These are phyloP conservation scores for Macropis europaea DNA, from an alignment of 2,888 invertebrate species.

Conservation along the genomic window DNA sequence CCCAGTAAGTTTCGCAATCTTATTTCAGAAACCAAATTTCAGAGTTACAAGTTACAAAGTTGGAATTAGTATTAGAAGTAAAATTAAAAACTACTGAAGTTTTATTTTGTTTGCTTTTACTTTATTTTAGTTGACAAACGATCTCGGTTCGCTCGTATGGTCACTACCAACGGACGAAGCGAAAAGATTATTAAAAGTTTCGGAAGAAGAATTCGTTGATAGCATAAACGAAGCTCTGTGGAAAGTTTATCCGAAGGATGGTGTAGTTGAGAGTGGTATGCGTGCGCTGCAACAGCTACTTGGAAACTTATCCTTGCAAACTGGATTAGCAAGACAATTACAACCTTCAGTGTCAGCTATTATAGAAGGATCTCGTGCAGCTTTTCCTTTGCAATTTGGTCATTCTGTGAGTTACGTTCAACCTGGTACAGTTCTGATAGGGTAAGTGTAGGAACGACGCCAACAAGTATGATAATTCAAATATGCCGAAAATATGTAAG, in stretches of 20 bases:
- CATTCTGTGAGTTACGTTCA: conserved; percentile 93
- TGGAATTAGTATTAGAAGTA: not conserved
- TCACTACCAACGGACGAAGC: conserved; percentile 89
- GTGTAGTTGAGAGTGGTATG: conserved; percentile 82
- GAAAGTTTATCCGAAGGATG: conserved; percentile 83
- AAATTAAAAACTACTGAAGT: not conserved
- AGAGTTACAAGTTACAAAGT: too few species aligned
- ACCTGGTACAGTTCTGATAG: conserved; percentile 91
- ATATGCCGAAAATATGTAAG: too few species aligned
- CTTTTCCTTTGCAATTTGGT: conserved; percentile 95
- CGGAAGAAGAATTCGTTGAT: conserved; percentile 92
- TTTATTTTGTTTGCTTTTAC: conserved; percentile 2
- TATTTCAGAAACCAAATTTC: too few species aligned
- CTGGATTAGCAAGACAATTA: conserved; percentile 82
- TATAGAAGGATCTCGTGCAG: conserved; percentile 86
- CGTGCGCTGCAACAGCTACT: conserved; percentile 81
- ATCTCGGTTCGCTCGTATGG: conserved; percentile 96
- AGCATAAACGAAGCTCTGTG: conserved; percentile 92
- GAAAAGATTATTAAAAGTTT: conserved; percentile 85
- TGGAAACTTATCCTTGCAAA: conserved; percentile 79
- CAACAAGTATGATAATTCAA: conserved; percentile 8
- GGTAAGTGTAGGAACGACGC: conserved; percentile 82
- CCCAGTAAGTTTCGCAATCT: conserved; percentile 82
- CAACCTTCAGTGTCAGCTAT: conserved; percentile 87
- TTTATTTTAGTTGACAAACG: conserved; percentile 83